Conservation (phyloP, 2,797 vertebrate genomes). For the Peromyscus melanophrys region DNA sequence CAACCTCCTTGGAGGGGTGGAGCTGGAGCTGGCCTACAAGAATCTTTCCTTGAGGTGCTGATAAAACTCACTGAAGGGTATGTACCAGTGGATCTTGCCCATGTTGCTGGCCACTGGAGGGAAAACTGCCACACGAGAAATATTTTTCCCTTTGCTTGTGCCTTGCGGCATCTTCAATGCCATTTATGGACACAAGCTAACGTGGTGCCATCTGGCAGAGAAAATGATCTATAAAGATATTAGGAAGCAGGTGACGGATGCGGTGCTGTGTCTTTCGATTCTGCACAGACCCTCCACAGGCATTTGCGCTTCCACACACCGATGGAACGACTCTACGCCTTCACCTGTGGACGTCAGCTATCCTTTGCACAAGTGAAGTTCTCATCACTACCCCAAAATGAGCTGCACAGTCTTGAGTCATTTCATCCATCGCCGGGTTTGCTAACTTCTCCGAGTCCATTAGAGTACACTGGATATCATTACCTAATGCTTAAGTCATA, state of each 20-base stretch:
- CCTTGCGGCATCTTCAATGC: neutral
- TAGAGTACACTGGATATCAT: neutral
- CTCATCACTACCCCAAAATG: neutral
- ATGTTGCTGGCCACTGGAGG: neutral
- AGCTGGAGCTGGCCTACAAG: neutral
- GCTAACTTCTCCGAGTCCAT: neutral
- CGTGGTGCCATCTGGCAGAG: neutral
- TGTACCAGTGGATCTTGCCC: neutral
- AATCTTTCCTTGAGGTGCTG: neutral
- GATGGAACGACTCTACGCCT: neutral
- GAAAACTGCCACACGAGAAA: neutral
- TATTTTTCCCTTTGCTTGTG: neutral
- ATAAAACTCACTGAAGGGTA: neutral
- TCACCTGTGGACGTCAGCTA: neutral
- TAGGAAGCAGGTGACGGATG: neutral
- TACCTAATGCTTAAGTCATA: slow-evolving; percentile 14
- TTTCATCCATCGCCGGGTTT: neutral
- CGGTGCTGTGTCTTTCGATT: neutral
- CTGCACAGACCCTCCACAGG: neutral
- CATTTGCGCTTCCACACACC: neutral
- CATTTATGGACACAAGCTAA: neutral
- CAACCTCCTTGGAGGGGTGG: neutral
- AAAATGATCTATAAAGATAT: neutral
- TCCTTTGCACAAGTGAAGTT: neutral
- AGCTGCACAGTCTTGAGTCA: neutral